Evolutionary conservation across 2,113 vertebrate species (phyloP).

Genomic region (Eurypyga helias): DNA sequence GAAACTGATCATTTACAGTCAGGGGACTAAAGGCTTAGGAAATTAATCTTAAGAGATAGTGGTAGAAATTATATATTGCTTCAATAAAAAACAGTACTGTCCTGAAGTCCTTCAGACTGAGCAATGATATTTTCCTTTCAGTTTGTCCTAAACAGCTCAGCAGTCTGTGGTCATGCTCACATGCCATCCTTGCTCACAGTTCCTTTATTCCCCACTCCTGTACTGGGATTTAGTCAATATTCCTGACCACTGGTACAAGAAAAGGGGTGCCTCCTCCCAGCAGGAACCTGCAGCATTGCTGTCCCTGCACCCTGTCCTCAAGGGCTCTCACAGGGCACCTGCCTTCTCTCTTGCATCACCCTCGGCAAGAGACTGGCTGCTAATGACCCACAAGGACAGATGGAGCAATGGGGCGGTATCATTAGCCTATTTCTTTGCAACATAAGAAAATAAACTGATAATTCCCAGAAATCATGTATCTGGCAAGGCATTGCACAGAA

Average conservation of each 20-base stretch:
- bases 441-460: background rate
- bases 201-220: background rate
- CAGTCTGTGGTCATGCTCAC: background rate
- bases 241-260: accelerated
- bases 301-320: accelerated
- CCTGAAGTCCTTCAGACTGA: background rate
- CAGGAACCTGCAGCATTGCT: background rate
- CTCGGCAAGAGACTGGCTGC: background rate
- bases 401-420: accelerated
- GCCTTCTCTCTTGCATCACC: background rate
- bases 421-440: background rate
- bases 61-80: background rate
- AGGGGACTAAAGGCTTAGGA: background rate
- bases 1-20: background rate
- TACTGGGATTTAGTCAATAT: background rate
- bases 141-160: background rate
- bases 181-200: background rate
- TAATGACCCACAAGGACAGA: background rate
- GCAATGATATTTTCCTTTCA: background rate
- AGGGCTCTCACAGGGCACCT: background rate
- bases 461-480: background rate
- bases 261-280: background rate
- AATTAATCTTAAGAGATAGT: background rate
- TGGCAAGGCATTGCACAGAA: background rate
- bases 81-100: background rate